A percentile compares a stretch with the other conserved stretches of the same genome.
These are phyloP conservation scores for Urosaurus nigricauda DNA, from an alignment of 2,797 vertebrate genomes.

Conservation along the genomic window DNA sequence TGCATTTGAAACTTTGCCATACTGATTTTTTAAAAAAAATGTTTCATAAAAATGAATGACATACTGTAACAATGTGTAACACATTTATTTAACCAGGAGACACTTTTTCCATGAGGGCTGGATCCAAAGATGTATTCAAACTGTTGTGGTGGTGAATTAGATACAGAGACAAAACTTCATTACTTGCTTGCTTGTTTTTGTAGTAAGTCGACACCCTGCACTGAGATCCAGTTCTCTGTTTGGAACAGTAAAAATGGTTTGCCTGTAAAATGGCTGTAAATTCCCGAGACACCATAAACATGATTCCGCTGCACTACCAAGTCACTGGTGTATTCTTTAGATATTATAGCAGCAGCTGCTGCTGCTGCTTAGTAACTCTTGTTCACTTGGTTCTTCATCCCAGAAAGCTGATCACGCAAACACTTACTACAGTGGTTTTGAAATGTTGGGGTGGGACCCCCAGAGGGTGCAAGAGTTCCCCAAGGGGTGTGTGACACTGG, in stretches of 20 bases:
- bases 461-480: no score
- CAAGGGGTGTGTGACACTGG: no score
- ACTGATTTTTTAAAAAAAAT: not conserved
- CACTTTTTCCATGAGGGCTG: not conserved
- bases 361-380: not conserved
- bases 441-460: no score
- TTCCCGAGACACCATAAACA: not conserved
- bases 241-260: not conserved
- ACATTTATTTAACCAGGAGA: not conserved
- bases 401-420: not conserved
- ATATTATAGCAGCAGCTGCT: not conserved
- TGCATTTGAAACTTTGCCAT: not conserved
- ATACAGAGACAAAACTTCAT: not conserved
- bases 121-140: not conserved
- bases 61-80: not conserved
- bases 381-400: not conserved
- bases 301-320: not conserved
- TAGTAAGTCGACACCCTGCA: not conserved
- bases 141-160: not conserved
- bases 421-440: no score
- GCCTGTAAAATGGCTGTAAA: not conserved
- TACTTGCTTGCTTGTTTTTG: not conserved
- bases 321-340: not conserved
- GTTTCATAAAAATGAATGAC: conserved; percentile 1
- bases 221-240: not conserved